Percentiles rank a stretch among this genome's conserved stretches.
Conservation (phyloP, 2,113 vertebrate species). For the Mellivora capensis region DNA sequence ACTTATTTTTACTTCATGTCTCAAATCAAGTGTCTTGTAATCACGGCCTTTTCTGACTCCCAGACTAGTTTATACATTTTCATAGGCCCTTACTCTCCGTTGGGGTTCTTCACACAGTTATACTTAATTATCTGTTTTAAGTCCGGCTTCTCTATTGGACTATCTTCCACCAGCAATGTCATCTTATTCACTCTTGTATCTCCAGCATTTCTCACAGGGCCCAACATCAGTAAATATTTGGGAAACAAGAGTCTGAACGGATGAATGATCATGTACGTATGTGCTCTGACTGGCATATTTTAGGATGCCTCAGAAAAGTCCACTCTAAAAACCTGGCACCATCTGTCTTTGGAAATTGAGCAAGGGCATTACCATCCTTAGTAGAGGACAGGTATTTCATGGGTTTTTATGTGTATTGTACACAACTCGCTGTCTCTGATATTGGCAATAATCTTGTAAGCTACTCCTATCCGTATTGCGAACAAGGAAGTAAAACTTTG, state of each 20-base stretch:
- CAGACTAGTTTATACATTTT: not conserved
- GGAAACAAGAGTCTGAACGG: not conserved
- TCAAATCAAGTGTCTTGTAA: not conserved
- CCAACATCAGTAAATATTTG: not conserved
- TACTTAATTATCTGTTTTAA: not conserved
- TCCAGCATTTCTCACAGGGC: not conserved
- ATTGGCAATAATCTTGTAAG: not conserved
- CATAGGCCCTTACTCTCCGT: not conserved
- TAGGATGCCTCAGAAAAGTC: not conserved
- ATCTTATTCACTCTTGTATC: not conserved
- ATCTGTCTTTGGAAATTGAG: not conserved
- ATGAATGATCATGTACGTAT: not conserved
- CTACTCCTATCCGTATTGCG: not conserved
- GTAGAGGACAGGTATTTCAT: not conserved
- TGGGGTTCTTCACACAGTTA: not conserved
- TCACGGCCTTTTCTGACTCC: not conserved
- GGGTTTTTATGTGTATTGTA: not conserved
- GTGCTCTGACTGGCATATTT: not conserved
- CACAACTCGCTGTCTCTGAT: not conserved
- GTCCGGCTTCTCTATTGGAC: not conserved
- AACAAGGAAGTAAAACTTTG: not conserved
- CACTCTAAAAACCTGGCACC: not conserved
- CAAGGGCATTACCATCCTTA: not conserved
- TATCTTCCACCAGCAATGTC: not conserved
- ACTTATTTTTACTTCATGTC: not conserved